A percentile compares a stretch with the other conserved stretches of the same genome.
These are phyloP conservation scores for Chloroceryle aenea DNA, from an alignment of 2,113 vertebrate genomes.

Conservation along the genomic window DNA sequence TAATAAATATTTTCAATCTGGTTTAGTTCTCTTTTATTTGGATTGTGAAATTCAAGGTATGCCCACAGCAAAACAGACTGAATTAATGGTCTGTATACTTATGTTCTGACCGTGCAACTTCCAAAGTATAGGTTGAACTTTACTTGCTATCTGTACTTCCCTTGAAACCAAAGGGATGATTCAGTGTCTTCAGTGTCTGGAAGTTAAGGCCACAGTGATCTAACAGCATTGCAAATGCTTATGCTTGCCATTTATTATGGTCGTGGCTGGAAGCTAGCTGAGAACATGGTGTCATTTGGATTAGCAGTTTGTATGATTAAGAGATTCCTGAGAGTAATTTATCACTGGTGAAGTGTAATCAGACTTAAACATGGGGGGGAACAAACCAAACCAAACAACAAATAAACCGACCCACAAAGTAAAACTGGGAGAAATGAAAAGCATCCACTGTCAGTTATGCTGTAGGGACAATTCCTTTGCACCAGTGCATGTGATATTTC, in stretches of 20 bases:
- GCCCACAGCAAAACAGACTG: neutral
- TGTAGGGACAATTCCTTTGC: neutral
- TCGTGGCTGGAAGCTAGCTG: neutral
- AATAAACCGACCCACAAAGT: neutral
- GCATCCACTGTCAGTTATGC: rapidly evolving
- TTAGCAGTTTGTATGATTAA: neutral
- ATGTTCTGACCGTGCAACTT: neutral
- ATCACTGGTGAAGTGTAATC: neutral
- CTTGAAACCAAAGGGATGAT: neutral
- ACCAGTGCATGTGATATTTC: neutral
- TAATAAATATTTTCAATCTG: neutral
- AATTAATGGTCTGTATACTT: neutral
- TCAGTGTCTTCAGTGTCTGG: neutral
- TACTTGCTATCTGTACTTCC: neutral
- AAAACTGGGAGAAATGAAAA: neutral
- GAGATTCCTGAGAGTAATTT: neutral
- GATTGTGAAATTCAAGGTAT: neutral
- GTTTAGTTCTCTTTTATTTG: neutral
- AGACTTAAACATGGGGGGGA: neutral
- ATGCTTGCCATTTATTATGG: neutral
- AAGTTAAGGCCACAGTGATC: neutral
- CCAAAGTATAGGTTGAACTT: neutral
- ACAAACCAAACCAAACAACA: neutral
- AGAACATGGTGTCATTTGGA: rapidly evolving
- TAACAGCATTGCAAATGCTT: neutral